Evolutionary conservation across 2,113 vertebrate genomes (phyloP).

Genomic region (Ancistrus triradiatus): DNA sequence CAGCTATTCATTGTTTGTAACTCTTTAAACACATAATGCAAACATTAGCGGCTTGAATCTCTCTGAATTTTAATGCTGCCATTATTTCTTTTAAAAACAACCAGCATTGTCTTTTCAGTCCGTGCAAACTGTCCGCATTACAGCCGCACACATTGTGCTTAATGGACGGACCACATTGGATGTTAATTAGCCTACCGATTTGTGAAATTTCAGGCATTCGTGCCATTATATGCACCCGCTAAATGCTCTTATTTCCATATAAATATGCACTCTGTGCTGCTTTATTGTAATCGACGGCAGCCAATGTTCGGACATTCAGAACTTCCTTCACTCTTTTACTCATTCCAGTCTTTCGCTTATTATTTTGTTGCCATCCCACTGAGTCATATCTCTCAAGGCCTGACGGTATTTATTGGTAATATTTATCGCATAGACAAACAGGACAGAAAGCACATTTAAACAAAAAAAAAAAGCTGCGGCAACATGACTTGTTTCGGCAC

Average conservation of each 20-base stretch:
- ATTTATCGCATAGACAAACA: slow-evolving; percentile 25
- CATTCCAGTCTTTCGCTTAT: slow-evolving; percentile 23
- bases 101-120: slow-evolving; percentile 10
- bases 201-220: not conserved
- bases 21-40: slow-evolving; percentile 40
- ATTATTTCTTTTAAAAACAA: slow-evolving; percentile 12
- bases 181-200: slow-evolving; percentile 8
- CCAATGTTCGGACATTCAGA: slow-evolving; percentile 12
- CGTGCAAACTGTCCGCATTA: slow-evolving; percentile 23
- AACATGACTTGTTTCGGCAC: not conserved
- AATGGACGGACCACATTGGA: slow-evolving; percentile 17
- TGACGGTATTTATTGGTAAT: slow-evolving; percentile 35
- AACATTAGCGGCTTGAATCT: slow-evolving; percentile 41
- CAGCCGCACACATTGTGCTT: not conserved
- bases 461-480: slow-evolving; percentile 15
- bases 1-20: slow-evolving; percentile 42
- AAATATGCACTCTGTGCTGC: slow-evolving; percentile 14
- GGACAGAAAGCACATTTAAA: slow-evolving; percentile 7
- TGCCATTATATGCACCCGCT: slow-evolving; percentile 11
- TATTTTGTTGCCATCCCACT: slow-evolving; percentile 25
- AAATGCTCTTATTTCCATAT: slow-evolving; percentile 39
- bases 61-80: slow-evolving; percentile 41
- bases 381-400: slow-evolving; percentile 30
- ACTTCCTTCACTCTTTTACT: slow-evolving; percentile 21
- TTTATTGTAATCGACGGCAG: slow-evolving; percentile 19